Conservation (phyloP, 2,797 vertebrate genomes). For the Hirundo rustica region DNA sequence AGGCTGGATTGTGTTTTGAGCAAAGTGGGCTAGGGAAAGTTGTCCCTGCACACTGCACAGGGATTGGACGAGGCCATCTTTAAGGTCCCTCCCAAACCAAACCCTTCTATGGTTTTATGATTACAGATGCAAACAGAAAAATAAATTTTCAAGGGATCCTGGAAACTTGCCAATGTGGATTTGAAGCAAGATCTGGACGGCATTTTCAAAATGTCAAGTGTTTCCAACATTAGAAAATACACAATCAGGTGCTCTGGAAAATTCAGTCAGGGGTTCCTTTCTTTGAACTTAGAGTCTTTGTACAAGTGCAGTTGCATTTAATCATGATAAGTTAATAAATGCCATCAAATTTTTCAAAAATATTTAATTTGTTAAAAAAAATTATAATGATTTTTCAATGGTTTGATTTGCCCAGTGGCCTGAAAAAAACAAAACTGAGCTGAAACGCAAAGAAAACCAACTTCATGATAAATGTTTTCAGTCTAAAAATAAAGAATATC, state of each 20-base stretch:
- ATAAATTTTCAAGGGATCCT: not conserved
- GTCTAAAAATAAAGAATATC: not conserved
- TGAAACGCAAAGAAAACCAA: not conserved
- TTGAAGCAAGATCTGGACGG: not conserved
- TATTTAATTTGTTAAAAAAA: not conserved
- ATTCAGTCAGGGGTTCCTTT: not conserved
- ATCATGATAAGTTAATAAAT: not conserved
- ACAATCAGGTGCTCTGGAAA: not conserved
- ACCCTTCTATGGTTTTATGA: not conserved
- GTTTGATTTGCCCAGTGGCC: not conserved
- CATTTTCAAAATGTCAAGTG: not conserved
- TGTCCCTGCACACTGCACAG: not conserved
- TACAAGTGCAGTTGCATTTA: not conserved
- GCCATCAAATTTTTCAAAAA: not conserved
- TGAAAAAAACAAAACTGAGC: not conserved
- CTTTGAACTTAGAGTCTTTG: not conserved
- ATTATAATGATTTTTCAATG: fast-evolving
- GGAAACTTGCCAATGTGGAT: not conserved
- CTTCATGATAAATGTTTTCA: not conserved
- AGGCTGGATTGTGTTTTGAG: not conserved
- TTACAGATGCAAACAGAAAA: not conserved
- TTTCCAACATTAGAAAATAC: not conserved
- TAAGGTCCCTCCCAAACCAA: not conserved
- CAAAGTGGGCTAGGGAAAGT: no score
- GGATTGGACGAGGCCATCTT: fast-evolving